Evolutionary conservation across 2,113 vertebrate genomes (phyloP).

Genomic region (Dromiciops gliroides): DNA sequence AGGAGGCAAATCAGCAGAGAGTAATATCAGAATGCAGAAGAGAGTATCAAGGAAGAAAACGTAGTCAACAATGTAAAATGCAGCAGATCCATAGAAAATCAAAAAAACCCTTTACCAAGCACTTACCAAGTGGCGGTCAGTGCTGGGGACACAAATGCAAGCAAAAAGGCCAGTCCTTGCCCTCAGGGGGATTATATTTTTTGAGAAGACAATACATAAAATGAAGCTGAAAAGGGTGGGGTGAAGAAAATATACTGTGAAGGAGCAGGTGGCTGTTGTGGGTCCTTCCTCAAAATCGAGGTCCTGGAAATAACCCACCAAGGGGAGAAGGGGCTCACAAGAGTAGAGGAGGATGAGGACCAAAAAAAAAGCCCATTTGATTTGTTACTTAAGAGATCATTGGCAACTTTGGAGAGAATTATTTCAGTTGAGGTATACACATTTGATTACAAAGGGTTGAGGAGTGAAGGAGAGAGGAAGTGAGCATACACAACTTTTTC

Average conservation of each 20-base stretch:
- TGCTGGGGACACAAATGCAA: background rate
- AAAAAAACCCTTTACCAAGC: background rate
- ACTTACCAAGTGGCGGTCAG: background rate
- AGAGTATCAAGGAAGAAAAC: constrained; percentile 7
- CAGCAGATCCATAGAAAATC: background rate
- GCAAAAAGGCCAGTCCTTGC: background rate
- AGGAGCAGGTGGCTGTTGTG: background rate
- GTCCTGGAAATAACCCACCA: background rate
- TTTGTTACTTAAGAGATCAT: background rate
- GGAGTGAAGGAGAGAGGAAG: background rate
- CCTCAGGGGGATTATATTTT: background rate
- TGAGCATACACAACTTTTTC: background rate
- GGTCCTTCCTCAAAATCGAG: background rate
- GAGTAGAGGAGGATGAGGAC: background rate
- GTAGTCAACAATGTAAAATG: background rate
- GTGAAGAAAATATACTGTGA: background rate
- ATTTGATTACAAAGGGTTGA: background rate
- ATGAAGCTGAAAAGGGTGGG: background rate
- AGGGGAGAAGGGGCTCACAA: background rate
- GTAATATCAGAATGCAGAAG: constrained; percentile 7
- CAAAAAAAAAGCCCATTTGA: background rate
- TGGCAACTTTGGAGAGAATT: background rate
- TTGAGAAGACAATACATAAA: background rate
- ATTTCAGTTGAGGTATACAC: background rate
- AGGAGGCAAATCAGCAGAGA: background rate